Evolutionary conservation across 2,888 invertebrate species (phyloP), one percentile per base, ranked within the genome.

Genomic region (Drosophila tripunctata): DNA sequence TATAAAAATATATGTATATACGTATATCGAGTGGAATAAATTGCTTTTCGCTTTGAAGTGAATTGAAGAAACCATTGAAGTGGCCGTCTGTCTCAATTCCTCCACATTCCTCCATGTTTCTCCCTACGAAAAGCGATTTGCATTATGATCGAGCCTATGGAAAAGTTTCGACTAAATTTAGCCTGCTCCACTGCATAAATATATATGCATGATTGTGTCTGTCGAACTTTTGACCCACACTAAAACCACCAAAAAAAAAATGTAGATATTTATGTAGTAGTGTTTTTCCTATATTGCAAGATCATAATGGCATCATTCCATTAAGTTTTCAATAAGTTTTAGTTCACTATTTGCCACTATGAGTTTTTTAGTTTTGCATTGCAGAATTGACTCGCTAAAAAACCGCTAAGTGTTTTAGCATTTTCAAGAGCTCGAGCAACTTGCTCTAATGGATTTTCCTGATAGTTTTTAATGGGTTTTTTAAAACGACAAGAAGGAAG

Each of bases 201-300:
- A 12, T 40, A 8, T 44, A 5, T 35, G 17, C 36, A 36, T 54
- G 55, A 24, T 21, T 58, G 38, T 31, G 74, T 63, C 64, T 64
- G 66, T 33, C 71, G 76, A 86, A 80, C 86, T 82, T 86, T 72
- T 80, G 79, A 80, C 79, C 79, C 79, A 71, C 58, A 85, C 82
- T 69, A 30, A 48, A 38, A 47, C 5, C 47, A 52, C 10, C 19
- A 56, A 66, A 71, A 71, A 56, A n/a, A n/a, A n/a, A n/a, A n/a
- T n/a, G n/a, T n/a, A n/a, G n/a, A n/a, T n/a, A n/a, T n/a, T n/a
- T n/a, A n/a, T n/a, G n/a, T n/a, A n/a, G n/a, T n/a, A n/a, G n/a
- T n/a, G n/a, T 35, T 40, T 15, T 31, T 10, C n/a, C 7, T 17
- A 35, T 30, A 36, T 30, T 14, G 7, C n/a, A n/a, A 33, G 45